phyloP scores from a whole-genome alignment of 2,113 vertebrate genomes.

The Eupsittula cactorum region DNA sequence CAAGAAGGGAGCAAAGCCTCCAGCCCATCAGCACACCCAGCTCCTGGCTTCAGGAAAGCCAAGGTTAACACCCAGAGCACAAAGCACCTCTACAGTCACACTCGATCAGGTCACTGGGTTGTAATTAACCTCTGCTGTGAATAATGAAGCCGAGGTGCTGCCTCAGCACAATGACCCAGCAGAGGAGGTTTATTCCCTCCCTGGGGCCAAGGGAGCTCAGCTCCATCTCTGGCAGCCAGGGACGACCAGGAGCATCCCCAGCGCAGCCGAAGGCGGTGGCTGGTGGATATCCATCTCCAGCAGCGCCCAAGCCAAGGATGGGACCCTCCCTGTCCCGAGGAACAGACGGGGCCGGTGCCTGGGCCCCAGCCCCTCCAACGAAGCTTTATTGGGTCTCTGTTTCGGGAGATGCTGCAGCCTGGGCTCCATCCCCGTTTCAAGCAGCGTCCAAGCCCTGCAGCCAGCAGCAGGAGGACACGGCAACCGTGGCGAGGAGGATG shows the following conservation, averaged over 20 bases:
- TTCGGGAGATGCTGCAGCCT: background rate
- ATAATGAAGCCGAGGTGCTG: background rate
- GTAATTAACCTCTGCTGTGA: background rate
- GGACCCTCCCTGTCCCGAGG: background rate
- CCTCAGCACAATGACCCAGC: background rate
- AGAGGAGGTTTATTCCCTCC: background rate
- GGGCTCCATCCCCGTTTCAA: fast-evolving
- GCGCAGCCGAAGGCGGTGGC: fast-evolving
- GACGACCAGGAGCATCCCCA: background rate
- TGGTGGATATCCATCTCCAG: background rate
- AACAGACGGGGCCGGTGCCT: fast-evolving
- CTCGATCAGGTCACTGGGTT: fast-evolving
- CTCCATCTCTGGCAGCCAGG: background rate
- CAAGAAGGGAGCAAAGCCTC: background rate
- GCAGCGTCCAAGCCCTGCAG: background rate
- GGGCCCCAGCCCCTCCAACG: background rate
- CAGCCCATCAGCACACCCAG: fast-evolving
- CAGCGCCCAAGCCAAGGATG: fast-evolving
- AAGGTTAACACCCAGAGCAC: fast-evolving
- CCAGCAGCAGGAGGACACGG: slow-evolving; percentile 23
- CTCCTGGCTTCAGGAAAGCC: background rate
- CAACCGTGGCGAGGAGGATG: background rate
- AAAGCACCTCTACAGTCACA: background rate
- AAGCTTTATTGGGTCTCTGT: background rate
- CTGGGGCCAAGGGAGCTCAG: fast-evolving